Base-by-base conservation (phyloP, 1,140 invertebrate species). In the Trachymyrmex septentrionalis region DNA sequence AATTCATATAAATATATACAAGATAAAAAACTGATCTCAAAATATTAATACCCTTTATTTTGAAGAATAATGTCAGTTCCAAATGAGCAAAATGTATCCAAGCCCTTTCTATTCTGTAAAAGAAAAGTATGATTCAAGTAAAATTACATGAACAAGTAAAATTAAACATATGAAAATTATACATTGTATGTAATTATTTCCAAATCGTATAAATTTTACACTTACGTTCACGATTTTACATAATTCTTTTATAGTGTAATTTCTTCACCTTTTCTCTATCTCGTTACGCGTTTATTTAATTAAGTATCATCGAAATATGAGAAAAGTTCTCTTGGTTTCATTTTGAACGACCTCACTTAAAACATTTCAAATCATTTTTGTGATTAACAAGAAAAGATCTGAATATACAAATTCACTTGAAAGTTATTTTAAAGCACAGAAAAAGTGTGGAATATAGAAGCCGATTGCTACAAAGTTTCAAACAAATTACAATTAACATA, bases 41-140 rank as follows among this genome's bases (percentile, higher is more conserved):
- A 76, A 61, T 76, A 61, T 76, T 7, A 38, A 44, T 63, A 61
- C n/a, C 21, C 57, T 76, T 76, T 72, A 72, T 76, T 76, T 10
- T 57, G 55, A 61, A 61, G 34, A 61, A 76, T 76, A 76, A 75
- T 10, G 14, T 9, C 21, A n/a, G 14, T 75, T 30, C 50, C 30
- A 75, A 73, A 21, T 30, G 27, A 55, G 50, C 27, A 34, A 55
- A 72, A 71, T 30, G 48, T 71, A 16, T 72, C 69, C 48, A 72
- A 72, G 48, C 9, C 27, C 16, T 50, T 19, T 30, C 16, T 71
- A 71, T 0, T 34, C 63, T 66, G 63, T 66, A 66, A 66, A 66
- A 66, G 30, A 66, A 64, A 66, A 66, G 19, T 64, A 64, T n/a
- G n/a, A n/a, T n/a, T n/a, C n/a, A n/a, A n/a, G 63, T 66, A 66